Conservation (phyloP, 2,888 invertebrate species). For the Smittia sp. region DNA sequence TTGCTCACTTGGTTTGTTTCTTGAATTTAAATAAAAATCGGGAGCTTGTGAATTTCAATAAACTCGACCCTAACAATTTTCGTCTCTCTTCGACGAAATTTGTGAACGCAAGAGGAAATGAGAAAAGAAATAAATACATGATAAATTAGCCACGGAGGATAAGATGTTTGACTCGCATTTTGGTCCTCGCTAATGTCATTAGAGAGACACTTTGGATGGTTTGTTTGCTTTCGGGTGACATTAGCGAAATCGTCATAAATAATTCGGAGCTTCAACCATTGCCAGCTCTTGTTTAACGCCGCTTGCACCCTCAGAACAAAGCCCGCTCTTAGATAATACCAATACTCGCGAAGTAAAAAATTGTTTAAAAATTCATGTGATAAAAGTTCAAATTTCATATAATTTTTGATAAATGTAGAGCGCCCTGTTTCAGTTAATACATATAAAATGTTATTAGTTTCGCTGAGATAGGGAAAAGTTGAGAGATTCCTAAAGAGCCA, state of each 20-base stretch:
- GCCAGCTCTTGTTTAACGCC: not conserved
- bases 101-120: conserved; percentile 2
- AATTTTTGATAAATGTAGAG: conserved; percentile 33
- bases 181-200: conserved; percentile 11
- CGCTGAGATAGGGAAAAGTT: too few species aligned
- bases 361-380: not conserved
- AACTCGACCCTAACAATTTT: too few species aligned
- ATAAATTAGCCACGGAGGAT: not conserved
- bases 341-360: not conserved
- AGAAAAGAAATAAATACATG: conserved; percentile 21
- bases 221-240: conserved; percentile 29
- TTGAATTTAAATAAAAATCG: too few species aligned
- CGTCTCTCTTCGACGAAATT: not conserved
- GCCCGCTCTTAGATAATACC: not conserved
- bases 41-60: too few species aligned
- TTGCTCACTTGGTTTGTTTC: not conserved
- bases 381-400: conserved; percentile 12
- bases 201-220: not conserved
- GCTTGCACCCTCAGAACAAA: not conserved
- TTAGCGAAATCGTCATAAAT: conserved; percentile 34
- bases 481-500: too few species aligned
- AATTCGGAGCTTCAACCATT: conserved; percentile 24
- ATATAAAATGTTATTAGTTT: too few species aligned
- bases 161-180: not conserved
- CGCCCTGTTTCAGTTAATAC: not conserved